phyloP scores from a whole-genome alignment of 2,888 invertebrate genomes.

The Tachina lurida region DNA sequence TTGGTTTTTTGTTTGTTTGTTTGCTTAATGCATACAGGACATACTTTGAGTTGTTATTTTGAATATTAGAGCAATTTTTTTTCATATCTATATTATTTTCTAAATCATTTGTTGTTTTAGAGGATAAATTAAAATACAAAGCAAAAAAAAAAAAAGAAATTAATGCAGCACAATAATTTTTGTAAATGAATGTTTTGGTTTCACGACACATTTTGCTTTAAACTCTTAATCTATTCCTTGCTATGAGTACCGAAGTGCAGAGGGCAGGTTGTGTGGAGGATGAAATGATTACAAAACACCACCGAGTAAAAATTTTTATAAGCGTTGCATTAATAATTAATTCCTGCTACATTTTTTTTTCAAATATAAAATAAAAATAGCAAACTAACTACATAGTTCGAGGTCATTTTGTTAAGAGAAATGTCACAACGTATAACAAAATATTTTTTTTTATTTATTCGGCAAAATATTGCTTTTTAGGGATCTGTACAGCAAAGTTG shows the following conservation, averaged over 20 bases:
- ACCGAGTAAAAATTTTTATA: conserved; percentile 60
- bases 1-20: conserved; percentile 15
- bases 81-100: neutral
- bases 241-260: neutral
- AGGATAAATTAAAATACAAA: conserved; percentile 65
- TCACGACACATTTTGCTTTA: conserved; percentile 63
- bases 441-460: neutral
- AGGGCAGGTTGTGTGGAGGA: neutral
- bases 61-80: conserved; percentile 47
- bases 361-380: conserved; percentile 20
- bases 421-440: neutral
- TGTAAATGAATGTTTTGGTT: conserved; percentile 70
- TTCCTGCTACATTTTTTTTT: conserved; percentile 13
- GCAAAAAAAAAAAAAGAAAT: conserved; percentile 10
- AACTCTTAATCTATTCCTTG: conserved; percentile 10
- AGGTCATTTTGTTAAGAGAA: conserved; percentile 36
- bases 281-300: conserved; percentile 28
- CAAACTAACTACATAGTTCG: conserved; percentile 40
- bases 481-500: no score
- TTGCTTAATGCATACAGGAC: conserved; percentile 63
- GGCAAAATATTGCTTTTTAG: no score
- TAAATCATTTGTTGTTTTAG: conserved; percentile 24
- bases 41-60: conserved; percentile 63
- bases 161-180: conserved; percentile 65
- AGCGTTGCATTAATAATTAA: conserved; percentile 69